Base-by-base conservation (phyloP, 2,113 vertebrate genomes). In the Ploceus nigricollis region DNA sequence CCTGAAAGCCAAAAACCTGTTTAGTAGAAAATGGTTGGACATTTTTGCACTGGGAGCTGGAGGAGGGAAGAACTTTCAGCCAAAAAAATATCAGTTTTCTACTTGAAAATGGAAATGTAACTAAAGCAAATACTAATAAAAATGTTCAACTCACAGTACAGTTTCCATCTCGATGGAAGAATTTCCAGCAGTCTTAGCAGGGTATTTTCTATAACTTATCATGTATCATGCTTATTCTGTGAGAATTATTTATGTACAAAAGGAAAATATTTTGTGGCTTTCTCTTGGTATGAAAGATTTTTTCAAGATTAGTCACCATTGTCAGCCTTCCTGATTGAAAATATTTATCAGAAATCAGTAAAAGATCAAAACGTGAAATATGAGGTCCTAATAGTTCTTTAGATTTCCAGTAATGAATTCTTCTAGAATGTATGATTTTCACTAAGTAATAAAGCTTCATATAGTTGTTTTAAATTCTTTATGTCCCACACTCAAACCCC, bases 81-180 rank as follows among this genome's bases (percentile, higher is more conserved):
- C 94, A 97, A 85, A 93, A 93, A 97, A 84, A 89, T 64, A 95
- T 61, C 92, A 53, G 72, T 90, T 95, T 96, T 90, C 93, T 69
- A 75, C 78, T 85, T 90, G 73, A 93, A 96, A 90, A 85, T 93
- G 93, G 92, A 93, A 95, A 96, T 61, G 69, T 75, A 90, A 76
- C 79, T 83, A 39, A 79, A 94, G 82, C 57, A 96, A 91, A 91
- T 51, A 72, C 73, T 94, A 94, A 94, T 96, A 93, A 93, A 95
- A 93, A 65, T 51, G 56, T 84, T 78, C 69, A 25, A 30, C 39
- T 81, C 81, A 64, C 72, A 89, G 82, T 40, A 27, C 53, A 83
- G 39, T 83, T 92, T 93, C 89, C 89, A 94, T 93, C 65, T 86
- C 15, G 1, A 42, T 44, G 82, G 75, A 94, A 94, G 82, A 77